A percentile compares a stretch with the other conserved stretches of the same genome.
These are phyloP conservation scores for Eledona agricola DNA, from an alignment of 2,888 invertebrate species.

Conservation along the genomic window DNA sequence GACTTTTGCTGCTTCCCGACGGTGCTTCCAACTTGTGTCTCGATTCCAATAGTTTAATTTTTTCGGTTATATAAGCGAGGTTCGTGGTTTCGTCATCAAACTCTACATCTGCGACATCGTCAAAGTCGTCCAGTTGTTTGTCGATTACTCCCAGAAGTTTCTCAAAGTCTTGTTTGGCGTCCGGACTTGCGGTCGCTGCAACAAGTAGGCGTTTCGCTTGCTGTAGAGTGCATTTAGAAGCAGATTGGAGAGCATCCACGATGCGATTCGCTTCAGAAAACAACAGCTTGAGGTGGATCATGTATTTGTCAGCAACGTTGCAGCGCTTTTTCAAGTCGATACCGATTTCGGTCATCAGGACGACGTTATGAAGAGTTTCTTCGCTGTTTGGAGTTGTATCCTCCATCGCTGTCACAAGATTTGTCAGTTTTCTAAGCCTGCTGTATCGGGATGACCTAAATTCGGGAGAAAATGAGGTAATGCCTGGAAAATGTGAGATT, in stretches of 20 bases:
- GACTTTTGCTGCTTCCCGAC: constrained; percentile 53
- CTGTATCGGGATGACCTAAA: no score
- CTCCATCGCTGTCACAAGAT: no score
- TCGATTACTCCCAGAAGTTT: constrained; percentile 57
- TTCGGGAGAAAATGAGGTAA: no score
- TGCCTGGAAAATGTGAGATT: no score
- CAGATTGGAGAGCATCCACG: constrained; percentile 55
- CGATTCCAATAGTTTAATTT: constrained; percentile 56
- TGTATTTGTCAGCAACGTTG: constrained; percentile 58
- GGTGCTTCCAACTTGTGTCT: constrained; percentile 44
- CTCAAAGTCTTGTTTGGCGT: constrained; percentile 55
- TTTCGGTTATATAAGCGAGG: constrained; percentile 54
- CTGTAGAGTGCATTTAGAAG: constrained; percentile 55
- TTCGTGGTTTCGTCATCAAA: constrained; percentile 36
- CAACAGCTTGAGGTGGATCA: constrained; percentile 57
- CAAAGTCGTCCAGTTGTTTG: constrained; percentile 56
- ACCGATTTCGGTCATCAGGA: constrained; percentile 60
- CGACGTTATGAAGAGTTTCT: constrained; percentile 56
- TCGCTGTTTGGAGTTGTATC: no score
- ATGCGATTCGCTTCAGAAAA: constrained; percentile 57
- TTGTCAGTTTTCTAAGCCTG: no score
- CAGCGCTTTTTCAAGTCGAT: constrained; percentile 60
- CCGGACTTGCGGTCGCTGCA: constrained; percentile 22
- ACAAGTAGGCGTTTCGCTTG: constrained; percentile 56
- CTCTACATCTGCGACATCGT: constrained; percentile 52